These are phyloP conservation scores for Penaeus japonicus DNA, from an alignment of 1,140 invertebrate genomes.

Conservation along the genomic window DNA sequence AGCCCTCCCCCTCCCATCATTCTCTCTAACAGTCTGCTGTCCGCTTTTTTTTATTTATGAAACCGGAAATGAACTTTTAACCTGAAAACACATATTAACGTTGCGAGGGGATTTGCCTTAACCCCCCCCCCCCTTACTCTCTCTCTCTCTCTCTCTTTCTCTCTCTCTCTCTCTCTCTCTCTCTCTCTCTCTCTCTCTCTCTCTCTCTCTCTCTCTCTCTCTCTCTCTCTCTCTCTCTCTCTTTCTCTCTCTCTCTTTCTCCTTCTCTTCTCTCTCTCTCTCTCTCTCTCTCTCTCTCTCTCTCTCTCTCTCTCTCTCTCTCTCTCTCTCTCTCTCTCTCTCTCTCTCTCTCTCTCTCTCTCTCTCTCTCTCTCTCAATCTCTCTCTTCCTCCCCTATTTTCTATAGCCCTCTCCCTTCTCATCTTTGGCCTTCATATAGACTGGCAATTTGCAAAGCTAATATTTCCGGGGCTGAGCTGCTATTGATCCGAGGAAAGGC, in stretches of 20 bases:
- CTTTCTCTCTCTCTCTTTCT: not conserved
- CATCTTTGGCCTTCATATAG: not conserved
- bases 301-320: not conserved
- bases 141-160: conserved; percentile 21
- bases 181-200: conserved; percentile 16
- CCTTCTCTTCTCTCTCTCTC: not conserved
- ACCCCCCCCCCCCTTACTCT: not conserved
- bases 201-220: not conserved
- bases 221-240: not conserved
- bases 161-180: conserved; percentile 27
- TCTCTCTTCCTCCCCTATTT: not conserved
- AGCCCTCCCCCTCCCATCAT: too few species aligned
- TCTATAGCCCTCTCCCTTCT: not conserved
- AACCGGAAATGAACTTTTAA: too few species aligned
- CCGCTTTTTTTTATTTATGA: too few species aligned
- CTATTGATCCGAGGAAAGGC: too few species aligned
- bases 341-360: not conserved
- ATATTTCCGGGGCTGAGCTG: not conserved
- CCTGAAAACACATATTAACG: too few species aligned
- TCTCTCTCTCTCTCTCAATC: not conserved
- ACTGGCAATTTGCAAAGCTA: not conserved
- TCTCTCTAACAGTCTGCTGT: too few species aligned
- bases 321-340: conserved; percentile 15
- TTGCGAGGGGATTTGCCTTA: too few species aligned
- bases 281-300: conserved; percentile 1